Evolutionary conservation across 2,797 vertebrate genomes (phyloP), one percentile per base, ranked within the genome.

Genomic region (Echiichthys vipera): DNA sequence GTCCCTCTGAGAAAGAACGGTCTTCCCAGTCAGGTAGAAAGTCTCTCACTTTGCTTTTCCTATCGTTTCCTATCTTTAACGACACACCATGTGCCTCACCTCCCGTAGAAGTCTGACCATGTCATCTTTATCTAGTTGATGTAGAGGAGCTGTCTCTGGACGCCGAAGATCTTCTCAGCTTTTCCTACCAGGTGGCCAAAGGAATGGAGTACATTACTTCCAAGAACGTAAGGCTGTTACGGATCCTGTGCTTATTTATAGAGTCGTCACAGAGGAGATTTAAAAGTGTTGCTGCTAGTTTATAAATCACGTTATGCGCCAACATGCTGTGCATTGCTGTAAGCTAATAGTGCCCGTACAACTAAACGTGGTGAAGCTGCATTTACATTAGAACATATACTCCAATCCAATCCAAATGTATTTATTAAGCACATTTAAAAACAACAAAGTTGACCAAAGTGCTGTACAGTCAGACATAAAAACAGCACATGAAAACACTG

Each of bases 131-230:
- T 73, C 47, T n/a, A 92, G 94, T 93, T 70, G 92, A 94, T 27
- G 78, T 90, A 13, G 92, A 91, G 2, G 92, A 94, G 47, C 82
- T 95, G 71, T 94, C 94, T 45, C 74, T 95, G 84, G 93, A 95
- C 2, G 75, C 91, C 0, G 96, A 99, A 84, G 98, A 99, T 65
- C 96, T 99, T 36, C 96, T 99, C 79, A 97, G 94, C 88, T 99
- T 99, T 78, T 97, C 98, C 30, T 98, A 96, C 78, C 98, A 99
- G 93, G 96, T 98, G 82, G 97, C 97, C 85, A 98, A 97, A 95
- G 98, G 98, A 87, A 99, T 99, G 98, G 97, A 98, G 86, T 99
- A 98, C 91, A 96, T 99, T 54, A 96, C 96, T 40, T 96, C 96
- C 73, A 98, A 96, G 92, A 97, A 95, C 74, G 97, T 99, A 95